Evolutionary conservation across 2,888 invertebrate genomes (phyloP).

Genomic region (Acrobasis repandana): DNA sequence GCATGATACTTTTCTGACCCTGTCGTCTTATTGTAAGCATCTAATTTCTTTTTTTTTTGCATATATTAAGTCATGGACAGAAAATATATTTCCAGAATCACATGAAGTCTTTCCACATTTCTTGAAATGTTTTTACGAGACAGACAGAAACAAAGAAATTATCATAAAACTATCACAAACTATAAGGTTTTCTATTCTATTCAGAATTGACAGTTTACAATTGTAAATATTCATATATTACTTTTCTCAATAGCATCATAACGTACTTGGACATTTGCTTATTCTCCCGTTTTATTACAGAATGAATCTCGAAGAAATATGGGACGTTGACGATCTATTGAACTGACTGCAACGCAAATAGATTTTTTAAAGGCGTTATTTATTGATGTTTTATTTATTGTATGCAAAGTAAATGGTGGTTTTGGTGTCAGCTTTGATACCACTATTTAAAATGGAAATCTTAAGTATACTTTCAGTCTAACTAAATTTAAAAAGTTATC

Average conservation of each 20-base stretch:
- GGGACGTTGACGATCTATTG: constrained; percentile 17
- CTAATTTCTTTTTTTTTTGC: no score
- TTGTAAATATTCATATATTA: constrained; percentile 15
- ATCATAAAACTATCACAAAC: not conserved
- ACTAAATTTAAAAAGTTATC: no score
- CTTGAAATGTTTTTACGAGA: no score
- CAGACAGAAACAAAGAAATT: not conserved
- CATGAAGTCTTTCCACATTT: no score
- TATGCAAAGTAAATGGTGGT: no score
- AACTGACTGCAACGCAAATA: not conserved
- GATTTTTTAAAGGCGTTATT: constrained; percentile 5
- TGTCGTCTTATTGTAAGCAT: no score
- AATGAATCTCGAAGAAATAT: constrained; percentile 13
- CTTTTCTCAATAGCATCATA: constrained; percentile 16
- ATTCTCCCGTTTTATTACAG: constrained; percentile 10
- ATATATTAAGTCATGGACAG: no score
- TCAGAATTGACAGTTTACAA: constrained; percentile 8
- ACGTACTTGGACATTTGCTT: not conserved
- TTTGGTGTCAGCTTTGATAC: not conserved
- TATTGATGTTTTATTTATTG: not conserved
- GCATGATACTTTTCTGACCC: no score
- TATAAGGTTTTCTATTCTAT: not conserved
- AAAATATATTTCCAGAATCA: no score
- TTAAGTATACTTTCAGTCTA: no score
- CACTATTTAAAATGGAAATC: not conserved